phyloP scores from a whole-genome alignment of 2,888 invertebrate genomes.

The Hydriomena furcata region DNA sequence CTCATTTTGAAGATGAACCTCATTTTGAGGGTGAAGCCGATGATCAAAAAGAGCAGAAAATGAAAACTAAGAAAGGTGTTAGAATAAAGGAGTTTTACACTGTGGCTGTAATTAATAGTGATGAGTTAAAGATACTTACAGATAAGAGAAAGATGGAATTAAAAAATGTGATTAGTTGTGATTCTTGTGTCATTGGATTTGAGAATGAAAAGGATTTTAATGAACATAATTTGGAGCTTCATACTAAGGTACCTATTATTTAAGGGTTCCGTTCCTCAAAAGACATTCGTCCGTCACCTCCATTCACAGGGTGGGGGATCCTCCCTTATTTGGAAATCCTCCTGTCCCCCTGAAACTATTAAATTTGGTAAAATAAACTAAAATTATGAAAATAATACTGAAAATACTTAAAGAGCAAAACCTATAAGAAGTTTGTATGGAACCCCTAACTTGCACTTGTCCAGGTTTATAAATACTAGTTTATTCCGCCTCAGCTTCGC shows the following conservation, averaged over 20 bases:
- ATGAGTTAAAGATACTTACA: slow-evolving; percentile 42
- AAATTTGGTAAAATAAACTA: too few species aligned
- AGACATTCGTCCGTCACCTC: not conserved
- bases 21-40: not conserved
- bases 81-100: slow-evolving; percentile 36
- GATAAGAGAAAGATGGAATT: slow-evolving; percentile 33
- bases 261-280: too few species aligned
- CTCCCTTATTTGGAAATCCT: too few species aligned
- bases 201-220: slow-evolving; percentile 39
- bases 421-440: too few species aligned
- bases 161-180: slow-evolving; percentile 46
- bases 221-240: slow-evolving; percentile 45
- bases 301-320: not conserved
- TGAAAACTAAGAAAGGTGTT: slow-evolving; percentile 10
- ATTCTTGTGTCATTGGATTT: slow-evolving; percentile 50
- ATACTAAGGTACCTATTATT: slow-evolving; percentile 48
- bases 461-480: too few species aligned
- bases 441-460: too few species aligned
- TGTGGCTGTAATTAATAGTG: slow-evolving; percentile 35
- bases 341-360: too few species aligned
- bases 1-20: not conserved
- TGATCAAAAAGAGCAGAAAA: not conserved
- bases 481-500: too few species aligned
- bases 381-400: too few species aligned
- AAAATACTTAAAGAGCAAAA: too few species aligned